A percentile compares a stretch with the other conserved stretches of the same genome.
phyloP scores from a whole-genome alignment of 1,140 invertebrate species.

The Andrena cerasifolii region DNA sequence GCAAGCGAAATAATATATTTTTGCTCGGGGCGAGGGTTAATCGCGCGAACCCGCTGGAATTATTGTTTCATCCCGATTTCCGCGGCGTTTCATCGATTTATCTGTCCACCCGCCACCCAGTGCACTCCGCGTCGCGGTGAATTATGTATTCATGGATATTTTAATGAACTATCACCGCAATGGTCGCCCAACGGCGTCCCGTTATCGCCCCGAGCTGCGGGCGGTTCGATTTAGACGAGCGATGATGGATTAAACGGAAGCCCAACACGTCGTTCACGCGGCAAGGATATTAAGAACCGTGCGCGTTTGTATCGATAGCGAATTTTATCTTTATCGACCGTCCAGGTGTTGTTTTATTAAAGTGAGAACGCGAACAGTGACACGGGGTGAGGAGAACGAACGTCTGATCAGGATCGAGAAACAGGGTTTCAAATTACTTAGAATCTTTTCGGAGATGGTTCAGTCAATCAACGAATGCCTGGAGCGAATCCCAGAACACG shows the following conservation, averaged over 20 bases:
- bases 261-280: neutral
- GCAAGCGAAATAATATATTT: constrained; percentile 43
- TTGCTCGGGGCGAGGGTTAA: constrained; percentile 4
- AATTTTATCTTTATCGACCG: neutral
- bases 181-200: neutral
- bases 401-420: too few relatives aligned
- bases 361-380: too few relatives aligned
- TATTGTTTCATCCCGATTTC: constrained; percentile 30
- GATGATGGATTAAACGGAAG: constrained; percentile 36
- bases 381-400: too few relatives aligned
- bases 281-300: neutral
- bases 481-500: neutral
- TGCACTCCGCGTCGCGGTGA: neutral
- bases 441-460: neutral
- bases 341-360: too few relatives aligned
- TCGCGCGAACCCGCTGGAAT: constrained; percentile 25
- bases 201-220: constrained; percentile 38
- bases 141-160: constrained; percentile 53
- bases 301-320: neutral
- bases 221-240: constrained; percentile 23
- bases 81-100: constrained; percentile 21
- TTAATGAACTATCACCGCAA: constrained; percentile 46
- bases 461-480: neutral
- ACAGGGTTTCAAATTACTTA: too few relatives aligned
- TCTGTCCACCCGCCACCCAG: too few relatives aligned